Base-by-base conservation (phyloP, 2,888 invertebrate genomes). In the Azorinus chamasolen region DNA sequence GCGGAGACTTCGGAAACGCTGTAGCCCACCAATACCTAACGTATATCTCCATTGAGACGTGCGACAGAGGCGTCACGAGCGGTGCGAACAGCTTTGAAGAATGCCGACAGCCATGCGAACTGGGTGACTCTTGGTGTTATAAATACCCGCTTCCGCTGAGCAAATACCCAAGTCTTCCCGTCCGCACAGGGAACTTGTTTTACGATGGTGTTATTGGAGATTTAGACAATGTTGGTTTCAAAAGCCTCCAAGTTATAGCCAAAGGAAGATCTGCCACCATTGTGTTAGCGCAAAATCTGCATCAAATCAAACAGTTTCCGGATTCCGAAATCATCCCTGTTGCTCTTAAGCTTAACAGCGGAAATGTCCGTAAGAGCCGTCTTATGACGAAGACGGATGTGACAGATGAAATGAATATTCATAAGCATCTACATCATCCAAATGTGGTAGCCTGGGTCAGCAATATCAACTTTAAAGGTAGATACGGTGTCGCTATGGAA, bases 81-180 rank as follows among this genome's bases (percentile, higher is more conserved):
- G 46, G 41, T 63, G 18, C 41, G 50, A 46, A 62, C n/a, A 48
- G 50, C 12, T n/a, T 50, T 6, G 50, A 50, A 10, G 84, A 84
- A 18, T 75, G 86, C 53, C 74, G 80, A 32, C 86, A 88, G 57
- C 74, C 82, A 18, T 91, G 91, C 63, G 89, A 90, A 12, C 74
- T 90, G 43, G 90, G 89, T 6, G 91, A 91, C 46, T 82, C 88
- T 14, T 91, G 91, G 91, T 78, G 73, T 6, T 82, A 88, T 51
- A 87, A 84, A 66, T 90, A 87, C 37, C 88, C 89, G 0, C 59
- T 86, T 3, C 90, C 90, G 2, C 76, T 90, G 6, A 87, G 89
- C 64, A 84, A 83, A 41, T 83, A 79, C 65, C 84, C 88, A 16
- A 83, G 83, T 54, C 79, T 86, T 20, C 75, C 83, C 6, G 86